phyloP scores from a whole-genome alignment of 1,140 invertebrate genomes.

The Whitmania pigra region DNA sequence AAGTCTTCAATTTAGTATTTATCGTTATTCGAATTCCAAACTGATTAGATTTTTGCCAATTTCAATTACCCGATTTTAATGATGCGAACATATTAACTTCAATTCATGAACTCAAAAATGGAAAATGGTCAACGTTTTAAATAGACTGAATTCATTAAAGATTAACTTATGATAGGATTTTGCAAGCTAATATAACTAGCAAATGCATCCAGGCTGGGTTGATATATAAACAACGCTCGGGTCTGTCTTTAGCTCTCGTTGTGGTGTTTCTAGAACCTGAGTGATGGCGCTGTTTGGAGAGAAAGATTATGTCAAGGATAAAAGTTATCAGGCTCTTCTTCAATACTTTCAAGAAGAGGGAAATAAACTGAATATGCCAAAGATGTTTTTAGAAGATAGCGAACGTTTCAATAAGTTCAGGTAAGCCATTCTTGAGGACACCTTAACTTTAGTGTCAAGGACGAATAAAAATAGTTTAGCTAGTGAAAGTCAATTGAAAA shows the following conservation, averaged over 20 bases:
- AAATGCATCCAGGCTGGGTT: neutral
- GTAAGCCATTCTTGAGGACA: slow-evolving; percentile 43
- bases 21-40: too few species aligned
- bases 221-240: neutral
- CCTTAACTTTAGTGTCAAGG: neutral
- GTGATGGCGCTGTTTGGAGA: slow-evolving; percentile 3
- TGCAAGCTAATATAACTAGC: too few species aligned
- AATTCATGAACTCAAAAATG: too few species aligned
- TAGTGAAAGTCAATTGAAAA: slow-evolving; percentile 10
- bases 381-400: slow-evolving; percentile 62
- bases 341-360: slow-evolving; percentile 56
- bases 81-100: too few species aligned
- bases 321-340: slow-evolving; percentile 58
- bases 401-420: slow-evolving; percentile 67
- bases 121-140: too few species aligned
- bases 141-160: too few species aligned
- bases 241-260: neutral
- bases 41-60: too few species aligned
- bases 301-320: slow-evolving; percentile 41
- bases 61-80: too few species aligned
- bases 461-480: slow-evolving; percentile 26
- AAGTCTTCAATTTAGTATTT: too few species aligned
- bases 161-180: too few species aligned
- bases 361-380: slow-evolving; percentile 58
- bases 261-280: neutral